These are phyloP conservation scores for Zaprionus davidi DNA, from an alignment of 1,140 invertebrate species.

Conservation along the genomic window DNA sequence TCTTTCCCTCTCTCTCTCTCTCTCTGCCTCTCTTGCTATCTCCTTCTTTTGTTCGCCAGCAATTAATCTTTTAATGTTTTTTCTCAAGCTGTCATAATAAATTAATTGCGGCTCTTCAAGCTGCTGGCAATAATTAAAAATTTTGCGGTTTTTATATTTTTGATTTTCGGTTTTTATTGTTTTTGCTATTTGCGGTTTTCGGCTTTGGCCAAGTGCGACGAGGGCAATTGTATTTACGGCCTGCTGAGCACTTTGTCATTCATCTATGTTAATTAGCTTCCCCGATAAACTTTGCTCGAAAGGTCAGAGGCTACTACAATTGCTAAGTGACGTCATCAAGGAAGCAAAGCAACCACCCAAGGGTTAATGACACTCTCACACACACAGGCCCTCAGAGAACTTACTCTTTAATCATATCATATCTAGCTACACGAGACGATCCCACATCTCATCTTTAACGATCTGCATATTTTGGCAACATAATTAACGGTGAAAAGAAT, in stretches of 20 bases:
- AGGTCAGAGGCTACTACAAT: slow-evolving; percentile 59
- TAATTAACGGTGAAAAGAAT: slow-evolving; percentile 83
- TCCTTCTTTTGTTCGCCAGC: background rate
- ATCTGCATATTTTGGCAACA: slow-evolving; percentile 82
- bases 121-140: slow-evolving; percentile 40
- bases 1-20: background rate
- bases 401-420: background rate
- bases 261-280: slow-evolving; percentile 46
- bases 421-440: background rate
- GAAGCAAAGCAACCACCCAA: slow-evolving; percentile 41
- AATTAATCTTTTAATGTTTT: slow-evolving; percentile 48
- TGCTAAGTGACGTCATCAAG: slow-evolving; percentile 62
- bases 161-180: slow-evolving; percentile 31
- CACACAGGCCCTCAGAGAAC: slow-evolving; percentile 17
- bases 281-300: slow-evolving; percentile 44
- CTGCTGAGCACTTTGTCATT: slow-evolving; percentile 83
- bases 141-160: slow-evolving; percentile 30
- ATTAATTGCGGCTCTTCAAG: slow-evolving; percentile 32
- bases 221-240: slow-evolving; percentile 78
- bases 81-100: slow-evolving; percentile 50
- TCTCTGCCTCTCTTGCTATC: background rate
- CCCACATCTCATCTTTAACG: slow-evolving; percentile 65
- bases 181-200: slow-evolving; percentile 29
- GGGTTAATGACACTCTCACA: slow-evolving; percentile 69
- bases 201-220: slow-evolving; percentile 52